Evolutionary conservation across 2,888 invertebrate species (phyloP), one percentile per base, ranked within the genome.

Genomic region (Lasiommata megera): DNA sequence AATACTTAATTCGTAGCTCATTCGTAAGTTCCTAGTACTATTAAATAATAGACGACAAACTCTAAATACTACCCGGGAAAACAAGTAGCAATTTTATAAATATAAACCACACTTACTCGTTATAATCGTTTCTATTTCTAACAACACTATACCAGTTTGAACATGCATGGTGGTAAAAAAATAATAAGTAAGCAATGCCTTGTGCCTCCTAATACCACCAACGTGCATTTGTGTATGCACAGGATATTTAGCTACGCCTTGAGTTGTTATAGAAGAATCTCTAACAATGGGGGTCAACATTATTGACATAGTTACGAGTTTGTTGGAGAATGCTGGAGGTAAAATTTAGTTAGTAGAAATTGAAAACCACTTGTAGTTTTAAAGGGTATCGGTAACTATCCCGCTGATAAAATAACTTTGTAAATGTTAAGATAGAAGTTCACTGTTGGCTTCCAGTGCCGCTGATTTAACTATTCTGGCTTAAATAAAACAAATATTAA

Each of bases 221-320:
- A 76, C 79, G 70, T 72, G 72, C 82, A 82, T 79, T 85, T 85
- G 82, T 67, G 73, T 73, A 79, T 81, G 83, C 76, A 81, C 72
- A 76, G 73, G 63, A 63, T 86, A 78, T 88, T 85, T 86, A 75
- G 77, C 79, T 86, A 83, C 76, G 75, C 76, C 74, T 79, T 73
- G 65, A 63, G 81, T 84, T 82, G 79, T 84, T 80, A 79, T 81
- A 83, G 77, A 77, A 61, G 58, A 48, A 77, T 64, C 73, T 73
- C 70, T 68, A 67, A 60, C 71, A 71, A 70, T 73, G 70, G 67
- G 68, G 84, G 84, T 84, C 80, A 80, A 71, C 62, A 80, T 65
- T 73, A 83, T 84, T 84, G 81, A 82, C 83, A 41, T 31, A 73
- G 72, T 72, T 71, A 68, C 67, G 51, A 40, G 54, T 50, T 48